These are phyloP conservation scores for Agonum fuliginosum DNA, from an alignment of 2,888 invertebrate species.

Conservation along the genomic window DNA sequence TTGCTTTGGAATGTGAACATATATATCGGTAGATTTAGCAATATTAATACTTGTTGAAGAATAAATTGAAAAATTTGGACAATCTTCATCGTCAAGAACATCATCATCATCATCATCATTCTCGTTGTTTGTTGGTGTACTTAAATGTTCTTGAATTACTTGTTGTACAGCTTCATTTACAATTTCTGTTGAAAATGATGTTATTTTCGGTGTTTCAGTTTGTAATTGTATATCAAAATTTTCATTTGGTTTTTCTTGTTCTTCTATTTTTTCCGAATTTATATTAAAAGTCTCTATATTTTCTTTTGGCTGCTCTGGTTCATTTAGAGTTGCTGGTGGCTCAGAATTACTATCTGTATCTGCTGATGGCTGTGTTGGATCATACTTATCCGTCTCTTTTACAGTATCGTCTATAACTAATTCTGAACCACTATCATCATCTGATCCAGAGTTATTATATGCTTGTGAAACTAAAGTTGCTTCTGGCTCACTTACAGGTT, in stretches of 20 bases:
- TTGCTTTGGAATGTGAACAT: slow-evolving; percentile 60
- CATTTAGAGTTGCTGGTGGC: slow-evolving; percentile 43
- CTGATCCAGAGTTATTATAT: slow-evolving; percentile 69
- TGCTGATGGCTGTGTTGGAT: slow-evolving; percentile 75
- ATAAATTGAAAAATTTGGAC: slow-evolving; percentile 91
- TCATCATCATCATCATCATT: slow-evolving; percentile 69
- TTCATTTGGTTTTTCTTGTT: slow-evolving; percentile 65
- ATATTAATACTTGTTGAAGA: slow-evolving; percentile 87
- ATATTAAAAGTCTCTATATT: background rate
- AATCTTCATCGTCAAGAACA: slow-evolving; percentile 80
- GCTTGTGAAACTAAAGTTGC: slow-evolving; percentile 69
- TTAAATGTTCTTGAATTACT: slow-evolving; percentile 72
- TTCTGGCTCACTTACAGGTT: slow-evolving; percentile 62
- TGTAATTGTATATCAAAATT: slow-evolving; percentile 61
- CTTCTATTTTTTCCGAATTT: slow-evolving; percentile 8
- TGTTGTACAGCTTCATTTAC: slow-evolving; percentile 72
- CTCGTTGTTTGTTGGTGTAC: slow-evolving; percentile 65
- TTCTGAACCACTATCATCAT: slow-evolving; percentile 76
- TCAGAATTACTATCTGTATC: slow-evolving; percentile 66
- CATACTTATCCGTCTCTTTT: slow-evolving; percentile 74
- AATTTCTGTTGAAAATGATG: slow-evolving; percentile 59
- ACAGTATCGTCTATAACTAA: slow-evolving; percentile 74
- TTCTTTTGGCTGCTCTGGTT: slow-evolving; percentile 44
- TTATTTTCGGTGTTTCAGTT: slow-evolving; percentile 58
- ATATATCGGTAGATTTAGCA: slow-evolving; percentile 75